phyloP scores from a whole-genome alignment of 2,113 vertebrate species.

The Rhea americana region DNA sequence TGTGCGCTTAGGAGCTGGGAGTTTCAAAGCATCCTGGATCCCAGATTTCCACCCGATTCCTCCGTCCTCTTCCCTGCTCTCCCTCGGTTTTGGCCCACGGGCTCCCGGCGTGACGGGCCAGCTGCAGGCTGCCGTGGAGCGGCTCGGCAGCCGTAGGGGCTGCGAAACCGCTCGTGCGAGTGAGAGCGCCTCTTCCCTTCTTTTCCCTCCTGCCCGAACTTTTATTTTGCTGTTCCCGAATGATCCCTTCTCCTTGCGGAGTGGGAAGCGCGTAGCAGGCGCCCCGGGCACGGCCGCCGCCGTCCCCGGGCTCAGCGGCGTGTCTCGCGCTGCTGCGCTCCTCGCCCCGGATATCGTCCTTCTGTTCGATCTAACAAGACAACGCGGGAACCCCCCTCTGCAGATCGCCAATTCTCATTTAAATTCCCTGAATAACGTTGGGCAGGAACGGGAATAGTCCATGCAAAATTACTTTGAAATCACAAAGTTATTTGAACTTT shows the following conservation, averaged over 20 bases:
- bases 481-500: conserved; percentile 65
- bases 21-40: not conserved
- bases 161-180: not conserved
- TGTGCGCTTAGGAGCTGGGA: fast-evolving
- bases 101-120: not conserved
- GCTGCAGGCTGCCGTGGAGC: fast-evolving
- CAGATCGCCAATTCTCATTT: not conserved
- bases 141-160: not conserved
- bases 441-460: not conserved
- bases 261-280: too few relatives aligned
- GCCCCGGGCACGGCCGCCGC: too few relatives aligned
- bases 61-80: not conserved
- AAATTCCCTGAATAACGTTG: not conserved
- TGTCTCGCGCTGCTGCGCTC: not conserved
- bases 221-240: not conserved
- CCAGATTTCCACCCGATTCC: not conserved
- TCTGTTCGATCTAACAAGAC: not conserved
- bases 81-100: fast-evolving
- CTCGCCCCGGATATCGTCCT: not conserved
- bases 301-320: too few relatives aligned
- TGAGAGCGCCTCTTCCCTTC: not conserved
- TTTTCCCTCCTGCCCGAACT: not conserved
- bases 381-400: not conserved
- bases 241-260: not conserved
- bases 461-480: conserved; percentile 56